Percentiles rank a stretch among this genome's conserved stretches.
Evolutionary conservation across 2,797 vertebrate species (phyloP).

Genomic region (Cossypha niveicapilla): DNA sequence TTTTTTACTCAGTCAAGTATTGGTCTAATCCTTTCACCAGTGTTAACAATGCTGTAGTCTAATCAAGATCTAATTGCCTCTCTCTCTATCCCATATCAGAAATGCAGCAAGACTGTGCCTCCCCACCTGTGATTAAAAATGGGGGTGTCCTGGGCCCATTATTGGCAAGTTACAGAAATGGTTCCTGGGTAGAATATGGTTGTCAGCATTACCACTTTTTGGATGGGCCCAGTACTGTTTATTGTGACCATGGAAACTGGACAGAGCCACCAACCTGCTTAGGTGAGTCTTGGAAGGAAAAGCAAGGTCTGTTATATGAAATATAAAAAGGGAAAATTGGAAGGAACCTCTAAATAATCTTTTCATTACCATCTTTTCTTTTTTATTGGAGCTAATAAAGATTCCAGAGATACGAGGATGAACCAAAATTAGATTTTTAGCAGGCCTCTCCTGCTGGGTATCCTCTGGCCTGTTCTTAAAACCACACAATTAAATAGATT

Average conservation of each 20-base stretch:
- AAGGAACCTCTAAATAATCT: background rate
- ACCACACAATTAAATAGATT: background rate
- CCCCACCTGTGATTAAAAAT: slow-evolving; percentile 66
- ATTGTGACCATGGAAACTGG: slow-evolving; percentile 72
- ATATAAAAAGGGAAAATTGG: background rate
- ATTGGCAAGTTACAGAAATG: slow-evolving; percentile 53
- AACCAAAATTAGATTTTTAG: background rate
- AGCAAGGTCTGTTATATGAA: background rate
- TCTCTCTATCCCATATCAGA: background rate
- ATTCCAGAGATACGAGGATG: background rate
- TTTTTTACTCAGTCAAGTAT: background rate
- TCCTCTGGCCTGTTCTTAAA: background rate
- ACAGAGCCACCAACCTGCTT: slow-evolving; percentile 72
- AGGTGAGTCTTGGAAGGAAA: slow-evolving; percentile 61
- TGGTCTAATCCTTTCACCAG: background rate
- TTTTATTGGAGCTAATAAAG: background rate
- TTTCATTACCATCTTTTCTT: background rate
- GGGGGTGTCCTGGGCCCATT: slow-evolving; percentile 22
- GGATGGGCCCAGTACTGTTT: slow-evolving; percentile 57
- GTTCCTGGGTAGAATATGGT: slow-evolving; percentile 71
- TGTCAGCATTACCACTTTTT: slow-evolving; percentile 70
- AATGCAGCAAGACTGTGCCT: slow-evolving; percentile 57
- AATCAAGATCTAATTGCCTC: background rate
- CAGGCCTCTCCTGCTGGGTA: background rate
- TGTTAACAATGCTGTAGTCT: background rate